Percentiles rank a stretch among this genome's conserved stretches.
These are phyloP conservation scores for Mercenaria mercenaria DNA, from an alignment of 1,140 invertebrate species.

Conservation along the genomic window DNA sequence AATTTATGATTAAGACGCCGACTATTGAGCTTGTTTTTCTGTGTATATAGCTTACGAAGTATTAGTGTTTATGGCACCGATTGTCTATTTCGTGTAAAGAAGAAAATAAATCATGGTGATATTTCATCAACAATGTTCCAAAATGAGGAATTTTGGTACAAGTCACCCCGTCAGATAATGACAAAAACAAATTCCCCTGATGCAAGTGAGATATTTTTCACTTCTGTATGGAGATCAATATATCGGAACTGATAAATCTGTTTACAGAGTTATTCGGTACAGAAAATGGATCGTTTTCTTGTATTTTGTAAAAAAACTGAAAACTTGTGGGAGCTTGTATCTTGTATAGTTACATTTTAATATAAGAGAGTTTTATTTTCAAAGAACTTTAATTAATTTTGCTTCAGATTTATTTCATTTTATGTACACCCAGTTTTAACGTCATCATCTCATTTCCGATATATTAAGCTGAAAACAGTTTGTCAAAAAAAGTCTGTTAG, in stretches of 20 bases:
- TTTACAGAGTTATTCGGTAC: slow-evolving; percentile 10
- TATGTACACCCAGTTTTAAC: too few species aligned
- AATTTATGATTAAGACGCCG: background rate
- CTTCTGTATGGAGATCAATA: slow-evolving; percentile 1
- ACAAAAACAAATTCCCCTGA: slow-evolving; percentile 30
- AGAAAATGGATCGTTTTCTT: background rate
- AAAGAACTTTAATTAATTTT: too few species aligned
- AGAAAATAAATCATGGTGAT: background rate
- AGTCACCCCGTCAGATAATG: background rate
- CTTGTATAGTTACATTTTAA: too few species aligned
- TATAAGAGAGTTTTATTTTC: too few species aligned
- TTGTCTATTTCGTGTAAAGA: background rate
- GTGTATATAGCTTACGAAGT: background rate
- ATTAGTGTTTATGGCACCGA: background rate
- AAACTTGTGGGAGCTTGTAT: too few species aligned
- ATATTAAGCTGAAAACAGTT: too few species aligned
- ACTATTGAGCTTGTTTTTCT: background rate
- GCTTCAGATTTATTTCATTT: too few species aligned
- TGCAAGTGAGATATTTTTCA: background rate
- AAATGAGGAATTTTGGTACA: background rate
- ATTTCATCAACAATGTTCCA: background rate
- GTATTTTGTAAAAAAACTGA: background rate
- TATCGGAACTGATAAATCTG: slow-evolving; percentile 23
- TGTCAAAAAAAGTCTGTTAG: too few species aligned
- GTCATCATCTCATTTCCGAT: too few species aligned